A percentile compares a stretch with the other conserved stretches of the same genome.
Evolutionary conservation across 2,797 vertebrate genomes (phyloP).

Genomic region (Schizothorax lantsangensis): DNA sequence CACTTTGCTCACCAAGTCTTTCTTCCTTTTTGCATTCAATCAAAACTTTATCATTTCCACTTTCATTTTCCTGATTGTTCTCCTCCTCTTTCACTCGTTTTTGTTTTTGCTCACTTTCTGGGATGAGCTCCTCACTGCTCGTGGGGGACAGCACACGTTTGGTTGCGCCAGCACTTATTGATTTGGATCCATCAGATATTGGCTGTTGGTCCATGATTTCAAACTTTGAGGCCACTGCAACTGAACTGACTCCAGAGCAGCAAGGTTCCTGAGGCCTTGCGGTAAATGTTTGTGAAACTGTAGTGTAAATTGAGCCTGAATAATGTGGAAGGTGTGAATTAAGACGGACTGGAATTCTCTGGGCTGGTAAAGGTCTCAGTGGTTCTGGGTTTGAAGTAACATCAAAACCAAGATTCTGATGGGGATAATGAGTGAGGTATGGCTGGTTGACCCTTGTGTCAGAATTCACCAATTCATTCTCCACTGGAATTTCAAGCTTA

Average conservation of each 20-base stretch:
- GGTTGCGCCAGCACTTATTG: slow-evolving; percentile 82
- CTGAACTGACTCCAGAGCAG: slow-evolving; percentile 74
- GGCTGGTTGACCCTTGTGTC: slow-evolving; percentile 59
- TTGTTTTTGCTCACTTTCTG: slow-evolving; percentile 89
- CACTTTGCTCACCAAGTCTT: slow-evolving; percentile 53
- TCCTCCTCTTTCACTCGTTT: slow-evolving; percentile 94
- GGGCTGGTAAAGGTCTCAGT: slow-evolving; percentile 76
- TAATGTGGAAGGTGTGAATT: slow-evolving; percentile 87
- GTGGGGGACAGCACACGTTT: slow-evolving; percentile 94
- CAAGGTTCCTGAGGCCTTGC: slow-evolving; percentile 76
- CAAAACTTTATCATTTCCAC: slow-evolving; percentile 39
- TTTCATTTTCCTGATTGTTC: slow-evolving; percentile 60
- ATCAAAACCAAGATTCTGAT: slow-evolving; percentile 61
- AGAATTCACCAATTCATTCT: slow-evolving; percentile 61
- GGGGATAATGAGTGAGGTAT: slow-evolving; percentile 43
- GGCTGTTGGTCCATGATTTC: slow-evolving; percentile 77
- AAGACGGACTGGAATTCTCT: slow-evolving; percentile 88
- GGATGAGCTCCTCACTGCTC: slow-evolving; percentile 88
- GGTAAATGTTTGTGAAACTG: slow-evolving; percentile 86
- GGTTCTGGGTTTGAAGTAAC: slow-evolving; percentile 79
- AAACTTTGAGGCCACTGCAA: slow-evolving; percentile 71
- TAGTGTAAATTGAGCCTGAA: slow-evolving; percentile 91
- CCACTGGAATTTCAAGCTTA: slow-evolving; percentile 83
- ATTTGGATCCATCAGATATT: slow-evolving; percentile 73
- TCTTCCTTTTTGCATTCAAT: slow-evolving; percentile 60